Evolutionary conservation across 2,888 invertebrate genomes (phyloP), one percentile per base, ranked within the genome.

Genomic region (Lasioglossum lativentre): DNA sequence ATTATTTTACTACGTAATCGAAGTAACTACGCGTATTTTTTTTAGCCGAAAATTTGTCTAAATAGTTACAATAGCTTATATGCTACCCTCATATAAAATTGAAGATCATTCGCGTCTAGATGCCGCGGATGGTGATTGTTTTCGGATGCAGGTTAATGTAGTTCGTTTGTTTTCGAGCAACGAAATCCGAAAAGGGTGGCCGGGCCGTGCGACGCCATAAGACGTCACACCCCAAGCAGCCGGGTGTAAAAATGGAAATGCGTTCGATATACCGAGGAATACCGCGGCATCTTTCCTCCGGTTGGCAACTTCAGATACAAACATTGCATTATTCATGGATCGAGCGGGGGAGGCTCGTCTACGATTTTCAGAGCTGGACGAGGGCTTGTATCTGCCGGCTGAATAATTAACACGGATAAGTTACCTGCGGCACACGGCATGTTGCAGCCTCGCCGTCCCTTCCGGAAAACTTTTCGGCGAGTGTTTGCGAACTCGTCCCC

Each of bases 271-370:
- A 38, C 42, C 63, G 23, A 12, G 38, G 12, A 82, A 87, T 88
- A 87, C 89, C 86, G 83, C 86, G 83, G 84, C 85, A 75, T 86
- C 84, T 87, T 84, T 86, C 87, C 85, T 88, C 78, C 82, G 30
- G 72, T 59, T 63, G 78, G 72, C 82, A 83, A 85, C 68, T 89
- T 90, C 90, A 89, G 91, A 92, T 92, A 91, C 92, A 91, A 92
- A 92, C 90, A 90, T 89, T 92, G 91, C 90, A 91, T 93, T 91
- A 93, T 93, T 92, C 91, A 93, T 92, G 86, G 86, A 79, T 63
- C 63, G 42, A 42, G 52, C 42, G 45, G n/a, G 52, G 70, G 56
- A 42, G 56, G 52, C 34, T 77, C 30, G 76, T 40, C 45, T 42
- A 73, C 82, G 78, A 84, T 83, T 84, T 82, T 56, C 14, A 70